Evolutionary conservation across 2,888 invertebrate species (phyloP).

Genomic region (Morinoia aosen): DNA sequence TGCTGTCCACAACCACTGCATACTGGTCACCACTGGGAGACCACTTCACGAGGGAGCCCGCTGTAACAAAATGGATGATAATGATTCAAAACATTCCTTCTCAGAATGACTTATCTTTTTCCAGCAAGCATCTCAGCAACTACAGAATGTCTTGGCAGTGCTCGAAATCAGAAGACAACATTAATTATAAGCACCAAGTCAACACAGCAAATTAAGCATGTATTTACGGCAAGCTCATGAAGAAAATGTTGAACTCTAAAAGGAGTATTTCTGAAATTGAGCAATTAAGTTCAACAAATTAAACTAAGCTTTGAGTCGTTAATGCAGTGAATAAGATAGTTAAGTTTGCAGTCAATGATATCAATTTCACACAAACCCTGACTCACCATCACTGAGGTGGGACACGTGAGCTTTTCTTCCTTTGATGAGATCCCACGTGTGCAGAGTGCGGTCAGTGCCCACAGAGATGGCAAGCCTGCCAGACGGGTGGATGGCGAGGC

Average conservation of each 20-base stretch:
- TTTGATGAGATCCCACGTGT: conserved; percentile 95
- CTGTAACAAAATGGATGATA: conserved; percentile 70
- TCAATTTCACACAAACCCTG: background rate
- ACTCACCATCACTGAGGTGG: conserved; percentile 81
- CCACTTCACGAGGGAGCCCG: conserved; percentile 76
- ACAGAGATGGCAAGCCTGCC: conserved; percentile 90
- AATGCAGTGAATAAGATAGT: background rate
- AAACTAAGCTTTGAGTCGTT: background rate
- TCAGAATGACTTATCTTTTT: conserved; percentile 56
- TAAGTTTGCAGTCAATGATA: background rate
- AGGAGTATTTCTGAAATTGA: background rate
- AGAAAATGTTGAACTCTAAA: background rate
- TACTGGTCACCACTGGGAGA: conserved; percentile 84
- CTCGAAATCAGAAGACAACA: no score
- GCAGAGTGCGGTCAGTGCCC: conserved; percentile 85
- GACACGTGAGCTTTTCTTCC: conserved; percentile 91
- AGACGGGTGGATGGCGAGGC: conserved; percentile 87
- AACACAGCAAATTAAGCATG: no score
- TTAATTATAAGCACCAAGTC: no score
- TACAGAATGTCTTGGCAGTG: no score
- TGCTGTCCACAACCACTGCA: conserved; percentile 80
- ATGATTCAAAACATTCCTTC: conserved; percentile 55
- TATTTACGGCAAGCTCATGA: background rate
- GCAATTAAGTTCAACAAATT: background rate
- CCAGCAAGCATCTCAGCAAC: background rate